Conservation (phyloP, 2,888 invertebrate species). For the Brachypterus glaber region DNA sequence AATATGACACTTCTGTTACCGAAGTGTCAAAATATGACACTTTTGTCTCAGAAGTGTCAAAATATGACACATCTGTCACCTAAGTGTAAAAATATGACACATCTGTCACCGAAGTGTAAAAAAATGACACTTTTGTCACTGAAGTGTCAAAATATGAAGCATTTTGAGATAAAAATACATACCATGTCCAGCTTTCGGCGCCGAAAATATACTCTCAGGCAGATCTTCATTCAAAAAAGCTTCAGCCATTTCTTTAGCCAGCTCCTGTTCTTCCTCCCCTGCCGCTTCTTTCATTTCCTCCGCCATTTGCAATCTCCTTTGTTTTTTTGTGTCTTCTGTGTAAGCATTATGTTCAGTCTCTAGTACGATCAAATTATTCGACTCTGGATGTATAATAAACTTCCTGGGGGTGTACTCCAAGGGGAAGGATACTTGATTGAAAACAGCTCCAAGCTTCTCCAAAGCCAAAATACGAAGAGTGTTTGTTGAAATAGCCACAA, state of each 20-base stretch:
- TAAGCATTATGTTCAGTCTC: constrained; percentile 99
- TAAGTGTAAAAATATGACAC: too few relatives aligned
- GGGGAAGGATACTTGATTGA: constrained; percentile 90
- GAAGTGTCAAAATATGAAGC: too few relatives aligned
- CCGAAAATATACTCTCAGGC: constrained; percentile 88
- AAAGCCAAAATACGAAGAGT: constrained; percentile 93
- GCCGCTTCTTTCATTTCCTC: constrained; percentile 98
- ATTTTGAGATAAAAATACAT: too few relatives aligned
- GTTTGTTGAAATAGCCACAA: constrained; percentile 97
- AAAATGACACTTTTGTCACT: too few relatives aligned
- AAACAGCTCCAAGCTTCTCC: constrained; percentile 96
- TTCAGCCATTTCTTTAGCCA: constrained; percentile 96
- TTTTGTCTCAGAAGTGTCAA: too few relatives aligned
- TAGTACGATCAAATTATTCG: constrained; percentile 79
- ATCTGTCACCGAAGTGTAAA: too few relatives aligned
- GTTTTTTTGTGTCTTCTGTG: constrained; percentile 92
- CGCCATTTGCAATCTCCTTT: constrained; percentile 88
- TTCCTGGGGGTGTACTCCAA: constrained; percentile 93
- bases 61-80: too few relatives aligned
- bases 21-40: too few relatives aligned
- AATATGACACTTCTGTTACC: too few relatives aligned
- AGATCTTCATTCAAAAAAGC: constrained; percentile 91
- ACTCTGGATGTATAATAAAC: constrained; percentile 87
- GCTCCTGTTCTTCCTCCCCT: constrained; percentile 87
- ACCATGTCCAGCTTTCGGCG: constrained; percentile 90